phyloP scores from a whole-genome alignment of 2,888 invertebrate species.

The Xylota sylvarum region DNA sequence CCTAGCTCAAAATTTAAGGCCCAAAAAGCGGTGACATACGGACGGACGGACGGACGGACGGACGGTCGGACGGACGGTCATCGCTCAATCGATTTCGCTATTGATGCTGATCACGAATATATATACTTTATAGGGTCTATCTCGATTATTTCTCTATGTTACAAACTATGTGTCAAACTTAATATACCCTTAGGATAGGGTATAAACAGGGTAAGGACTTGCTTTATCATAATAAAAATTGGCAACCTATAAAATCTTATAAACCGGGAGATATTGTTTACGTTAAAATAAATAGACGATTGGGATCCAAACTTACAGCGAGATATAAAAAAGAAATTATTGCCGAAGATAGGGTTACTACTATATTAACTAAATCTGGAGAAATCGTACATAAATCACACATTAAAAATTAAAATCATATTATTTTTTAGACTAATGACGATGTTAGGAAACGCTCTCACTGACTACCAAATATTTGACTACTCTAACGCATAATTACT shows the following conservation, averaged over 20 bases:
- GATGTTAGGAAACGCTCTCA: not conserved
- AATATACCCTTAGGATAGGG: too few relatives aligned
- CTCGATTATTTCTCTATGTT: too few relatives aligned
- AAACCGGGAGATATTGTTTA: not conserved
- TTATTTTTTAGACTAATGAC: not conserved
- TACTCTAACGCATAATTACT: constrained; percentile 24
- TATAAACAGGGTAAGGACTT: constrained; percentile 15
- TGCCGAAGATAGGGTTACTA: not conserved
- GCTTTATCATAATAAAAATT: not conserved
- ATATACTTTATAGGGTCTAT: too few relatives aligned
- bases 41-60: too few relatives aligned
- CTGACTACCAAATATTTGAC: not conserved
- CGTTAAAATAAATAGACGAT: not conserved
- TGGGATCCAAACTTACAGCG: not conserved
- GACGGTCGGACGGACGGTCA: too few relatives aligned
- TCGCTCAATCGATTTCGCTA: too few relatives aligned
- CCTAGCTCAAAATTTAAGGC: too few relatives aligned
- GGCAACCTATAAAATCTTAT: not conserved
- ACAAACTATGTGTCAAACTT: too few relatives aligned
- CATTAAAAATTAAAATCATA: constrained; percentile 1
- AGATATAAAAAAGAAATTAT: constrained; percentile 12
- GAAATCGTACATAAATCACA: not conserved
- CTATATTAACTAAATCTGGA: constrained; percentile 9
- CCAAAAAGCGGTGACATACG: too few relatives aligned
- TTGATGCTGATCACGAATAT: too few relatives aligned